Percentiles rank a stretch among this genome's conserved stretches.
These are phyloP conservation scores for Zoanthus solanderi DNA, from an alignment of 92 coral and sea anemone species.

Conservation along the genomic window DNA sequence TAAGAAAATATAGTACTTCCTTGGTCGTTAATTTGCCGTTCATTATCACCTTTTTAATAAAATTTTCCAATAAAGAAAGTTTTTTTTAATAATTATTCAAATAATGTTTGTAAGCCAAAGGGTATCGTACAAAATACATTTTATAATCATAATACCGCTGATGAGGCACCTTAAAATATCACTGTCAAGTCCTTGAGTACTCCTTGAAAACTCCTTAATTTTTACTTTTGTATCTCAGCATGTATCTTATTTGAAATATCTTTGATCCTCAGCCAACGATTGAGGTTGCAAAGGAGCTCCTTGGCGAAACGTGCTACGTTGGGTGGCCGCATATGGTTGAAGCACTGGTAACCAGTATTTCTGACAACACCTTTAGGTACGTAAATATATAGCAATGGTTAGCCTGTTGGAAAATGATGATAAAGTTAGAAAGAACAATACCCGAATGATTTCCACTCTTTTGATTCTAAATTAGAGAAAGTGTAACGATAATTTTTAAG, in stretches of 20 bases:
- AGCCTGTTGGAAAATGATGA: not conserved
- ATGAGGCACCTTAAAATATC: too few species aligned
- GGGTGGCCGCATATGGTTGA: slow-evolving; percentile 99
- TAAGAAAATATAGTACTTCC: too few species aligned
- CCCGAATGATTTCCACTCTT: not conserved
- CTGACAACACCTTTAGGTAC: slow-evolving; percentile 85
- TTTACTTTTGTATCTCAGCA: not conserved
- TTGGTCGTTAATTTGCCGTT: too few species aligned
- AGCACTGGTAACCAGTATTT: slow-evolving; percentile 84
- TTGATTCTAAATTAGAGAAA: too few species aligned
- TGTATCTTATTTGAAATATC: not conserved
- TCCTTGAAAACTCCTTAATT: not conserved
- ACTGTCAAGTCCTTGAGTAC: not conserved
- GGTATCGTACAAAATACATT: too few species aligned
- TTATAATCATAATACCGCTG: too few species aligned
- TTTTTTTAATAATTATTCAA: too few species aligned
- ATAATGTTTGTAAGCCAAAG: too few species aligned
- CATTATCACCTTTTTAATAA: too few species aligned
- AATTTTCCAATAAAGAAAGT: too few species aligned
- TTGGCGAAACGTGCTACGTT: slow-evolving; percentile 89
- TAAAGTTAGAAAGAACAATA: not conserved
- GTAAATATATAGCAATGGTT: not conserved
- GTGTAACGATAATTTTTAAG: too few species aligned
- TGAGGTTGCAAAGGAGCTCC: slow-evolving; percentile 69
- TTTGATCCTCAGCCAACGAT: slow-evolving; percentile 33